A percentile compares a stretch with the other conserved stretches of the same genome.
Evolutionary conservation across 2,797 vertebrate species (phyloP).

Genomic region (Leucoraja ocellata): DNA sequence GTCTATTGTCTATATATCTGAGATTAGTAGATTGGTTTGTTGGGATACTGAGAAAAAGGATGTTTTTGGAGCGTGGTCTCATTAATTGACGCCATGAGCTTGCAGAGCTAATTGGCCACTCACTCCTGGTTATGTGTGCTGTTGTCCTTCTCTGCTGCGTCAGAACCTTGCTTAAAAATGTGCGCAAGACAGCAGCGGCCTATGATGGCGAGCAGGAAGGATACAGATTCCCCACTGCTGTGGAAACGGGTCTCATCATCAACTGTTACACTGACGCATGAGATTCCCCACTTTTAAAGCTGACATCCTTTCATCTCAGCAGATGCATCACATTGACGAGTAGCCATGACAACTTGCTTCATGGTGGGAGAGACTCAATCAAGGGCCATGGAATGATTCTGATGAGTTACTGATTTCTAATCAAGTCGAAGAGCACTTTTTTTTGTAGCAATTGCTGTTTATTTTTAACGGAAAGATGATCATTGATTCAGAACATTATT

Average conservation of each 20-base stretch:
- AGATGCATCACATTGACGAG: not conserved
- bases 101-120: too few relatives aligned
- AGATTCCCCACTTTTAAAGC: not conserved
- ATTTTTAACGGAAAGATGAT: too few relatives aligned
- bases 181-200: not conserved
- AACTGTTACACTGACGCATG: not conserved
- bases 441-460: not conserved
- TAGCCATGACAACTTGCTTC: conserved; percentile 1
- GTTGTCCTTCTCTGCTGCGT: not conserved
- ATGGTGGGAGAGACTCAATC: not conserved
- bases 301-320: not conserved
- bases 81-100: too few relatives aligned
- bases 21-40: too few relatives aligned
- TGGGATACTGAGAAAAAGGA: too few relatives aligned
- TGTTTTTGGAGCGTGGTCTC: too few relatives aligned
- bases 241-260: not conserved
- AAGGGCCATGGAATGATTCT: not conserved
- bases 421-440: not conserved
- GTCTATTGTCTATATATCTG: too few relatives aligned
- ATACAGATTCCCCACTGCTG: not conserved
- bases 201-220: not conserved
- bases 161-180: not conserved
- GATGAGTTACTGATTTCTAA: not conserved
- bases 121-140: too few relatives aligned
- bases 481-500: not conserved